Evolutionary conservation across 2,888 invertebrate genomes (phyloP).

Genomic region (Ctena decussata): DNA sequence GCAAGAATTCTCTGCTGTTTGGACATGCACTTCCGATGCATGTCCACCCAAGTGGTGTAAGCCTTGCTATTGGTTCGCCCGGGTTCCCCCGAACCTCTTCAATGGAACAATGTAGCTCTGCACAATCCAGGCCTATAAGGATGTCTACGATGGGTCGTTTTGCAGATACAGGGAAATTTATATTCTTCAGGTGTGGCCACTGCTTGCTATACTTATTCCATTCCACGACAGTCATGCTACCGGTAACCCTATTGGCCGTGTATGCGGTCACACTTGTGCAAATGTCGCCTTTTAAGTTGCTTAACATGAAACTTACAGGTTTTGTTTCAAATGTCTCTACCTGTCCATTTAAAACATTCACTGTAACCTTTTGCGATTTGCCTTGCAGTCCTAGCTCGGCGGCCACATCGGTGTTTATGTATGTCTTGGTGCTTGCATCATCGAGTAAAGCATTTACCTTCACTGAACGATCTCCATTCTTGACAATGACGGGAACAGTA

Average conservation of each 20-base stretch:
- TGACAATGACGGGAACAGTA: constrained; percentile 24
- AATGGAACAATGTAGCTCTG: neutral
- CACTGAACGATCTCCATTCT: neutral
- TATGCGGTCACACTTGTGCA: neutral
- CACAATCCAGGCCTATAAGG: constrained; percentile 20
- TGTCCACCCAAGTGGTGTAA: constrained; percentile 31
- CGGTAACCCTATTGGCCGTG: constrained; percentile 24
- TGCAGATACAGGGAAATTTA: constrained; percentile 19
- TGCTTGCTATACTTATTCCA: neutral
- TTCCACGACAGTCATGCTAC: neutral
- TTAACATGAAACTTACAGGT: neutral
- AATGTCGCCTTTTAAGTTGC: neutral
- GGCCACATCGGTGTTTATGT: constrained; percentile 28
- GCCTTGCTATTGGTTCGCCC: constrained; percentile 1
- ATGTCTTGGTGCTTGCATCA: constrained; percentile 20
- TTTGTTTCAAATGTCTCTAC: neutral
- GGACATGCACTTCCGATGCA: constrained; percentile 1
- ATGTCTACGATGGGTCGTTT: neutral
- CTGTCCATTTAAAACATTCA: constrained; percentile 27
- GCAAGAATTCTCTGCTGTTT: neutral
- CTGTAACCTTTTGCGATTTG: neutral
- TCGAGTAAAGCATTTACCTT: constrained; percentile 28
- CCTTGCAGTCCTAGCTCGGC: neutral
- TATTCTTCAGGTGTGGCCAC: constrained; percentile 19
- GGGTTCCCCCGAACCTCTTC: constrained; percentile 1